Evolutionary conservation across 2,113 vertebrate species (phyloP).

Genomic region (Boulengeromyrus knoepffleri): DNA sequence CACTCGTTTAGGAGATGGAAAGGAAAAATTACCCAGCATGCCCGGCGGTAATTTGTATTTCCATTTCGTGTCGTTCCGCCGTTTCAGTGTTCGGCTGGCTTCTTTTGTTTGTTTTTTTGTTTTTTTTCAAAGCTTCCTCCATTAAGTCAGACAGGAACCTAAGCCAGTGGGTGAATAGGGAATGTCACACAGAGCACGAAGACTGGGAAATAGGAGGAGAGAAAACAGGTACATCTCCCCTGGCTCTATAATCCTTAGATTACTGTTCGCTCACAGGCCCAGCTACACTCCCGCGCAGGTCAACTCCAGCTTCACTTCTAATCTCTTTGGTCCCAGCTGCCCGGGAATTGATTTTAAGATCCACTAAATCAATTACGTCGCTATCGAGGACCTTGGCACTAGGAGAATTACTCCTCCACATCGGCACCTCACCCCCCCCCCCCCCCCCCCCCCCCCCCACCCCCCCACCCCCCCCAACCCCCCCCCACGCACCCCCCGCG

Average conservation of each 20-base stretch:
- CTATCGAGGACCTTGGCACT: conserved; percentile 62
- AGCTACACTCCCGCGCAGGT: conserved; percentile 51
- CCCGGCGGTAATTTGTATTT: background rate
- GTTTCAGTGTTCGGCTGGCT: background rate
- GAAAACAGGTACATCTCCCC: conserved; percentile 67
- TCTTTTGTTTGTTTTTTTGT: background rate
- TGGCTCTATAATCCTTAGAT: conserved; percentile 70
- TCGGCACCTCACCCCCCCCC: background rate
- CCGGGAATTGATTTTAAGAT: conserved; percentile 71
- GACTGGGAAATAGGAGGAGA: conserved; percentile 47
- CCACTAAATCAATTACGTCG: conserved; percentile 71
- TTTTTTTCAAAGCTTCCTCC: background rate
- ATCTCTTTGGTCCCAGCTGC: conserved; percentile 68
- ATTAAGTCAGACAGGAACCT: background rate
- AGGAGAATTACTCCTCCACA: conserved; percentile 36
- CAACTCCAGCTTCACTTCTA: conserved; percentile 63
- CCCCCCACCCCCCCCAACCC: too few relatives aligned
- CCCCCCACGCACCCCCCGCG: too few relatives aligned
- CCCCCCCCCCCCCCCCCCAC: too few relatives aligned
- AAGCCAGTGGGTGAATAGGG: background rate
- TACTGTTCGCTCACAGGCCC: conserved; percentile 63
- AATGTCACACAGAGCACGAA: background rate
- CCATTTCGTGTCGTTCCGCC: background rate
- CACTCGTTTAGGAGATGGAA: background rate
- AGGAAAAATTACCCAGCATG: background rate